Conservation (phyloP, 2,113 vertebrate genomes). For the Nicator chloris region DNA sequence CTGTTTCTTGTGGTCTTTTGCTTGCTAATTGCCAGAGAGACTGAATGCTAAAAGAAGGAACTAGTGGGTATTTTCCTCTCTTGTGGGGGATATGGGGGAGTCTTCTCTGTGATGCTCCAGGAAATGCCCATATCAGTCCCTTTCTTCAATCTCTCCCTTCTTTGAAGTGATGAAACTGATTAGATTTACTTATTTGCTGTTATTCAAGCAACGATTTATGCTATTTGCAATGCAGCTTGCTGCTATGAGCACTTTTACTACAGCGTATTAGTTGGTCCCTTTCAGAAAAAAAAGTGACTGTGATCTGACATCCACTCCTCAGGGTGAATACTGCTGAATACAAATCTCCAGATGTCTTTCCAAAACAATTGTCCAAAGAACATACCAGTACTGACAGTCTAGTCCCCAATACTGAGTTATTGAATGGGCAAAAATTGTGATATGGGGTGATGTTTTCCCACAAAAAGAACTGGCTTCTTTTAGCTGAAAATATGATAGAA, state of each 20-base stretch:
- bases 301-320: background rate
- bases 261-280: background rate
- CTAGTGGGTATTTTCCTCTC: rapidly evolving
- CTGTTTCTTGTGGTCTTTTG: background rate
- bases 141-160: background rate
- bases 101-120: background rate
- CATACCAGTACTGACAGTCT: background rate
- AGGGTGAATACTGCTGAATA: background rate
- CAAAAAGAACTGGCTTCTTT: background rate
- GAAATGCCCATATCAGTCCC: background rate
- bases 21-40: background rate
- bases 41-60: background rate
- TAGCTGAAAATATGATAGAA: background rate
- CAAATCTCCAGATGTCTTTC: background rate
- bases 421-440: background rate
- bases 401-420: background rate
- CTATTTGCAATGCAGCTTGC: background rate
- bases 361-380: background rate
- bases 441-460: background rate
- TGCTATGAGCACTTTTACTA: background rate
- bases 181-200: background rate
- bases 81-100: background rate
- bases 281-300: background rate
- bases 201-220: background rate
- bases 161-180: background rate